These are phyloP conservation scores for Dolomedes plantarius DNA, from an alignment of 2,888 invertebrate genomes.

Conservation along the genomic window DNA sequence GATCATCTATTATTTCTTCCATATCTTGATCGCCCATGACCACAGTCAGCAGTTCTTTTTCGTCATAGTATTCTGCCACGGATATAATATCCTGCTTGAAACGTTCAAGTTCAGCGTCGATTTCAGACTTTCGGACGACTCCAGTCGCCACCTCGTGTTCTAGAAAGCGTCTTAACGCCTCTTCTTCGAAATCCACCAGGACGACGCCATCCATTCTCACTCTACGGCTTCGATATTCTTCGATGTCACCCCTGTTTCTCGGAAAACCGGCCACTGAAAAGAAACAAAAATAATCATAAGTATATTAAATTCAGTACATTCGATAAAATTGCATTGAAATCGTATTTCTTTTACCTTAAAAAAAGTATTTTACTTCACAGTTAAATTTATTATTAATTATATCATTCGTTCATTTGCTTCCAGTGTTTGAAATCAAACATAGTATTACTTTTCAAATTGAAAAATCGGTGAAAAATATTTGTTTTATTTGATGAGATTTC, in stretches of 20 bases:
- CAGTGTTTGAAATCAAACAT: too few species aligned
- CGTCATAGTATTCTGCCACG: constrained; percentile 65
- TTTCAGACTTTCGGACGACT: constrained; percentile 21
- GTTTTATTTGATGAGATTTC: too few species aligned
- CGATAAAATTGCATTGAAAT: too few species aligned
- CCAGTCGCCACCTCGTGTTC: constrained; percentile 41
- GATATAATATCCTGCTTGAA: constrained; percentile 66
- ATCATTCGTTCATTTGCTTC: too few species aligned
- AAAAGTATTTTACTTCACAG: too few species aligned
- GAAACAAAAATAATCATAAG: too few species aligned
- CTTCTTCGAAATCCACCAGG: constrained; percentile 66
- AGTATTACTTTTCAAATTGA: too few species aligned
- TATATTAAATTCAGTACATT: too few species aligned
- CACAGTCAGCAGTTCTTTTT: constrained; percentile 58
- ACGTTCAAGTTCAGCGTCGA: constrained; percentile 51
- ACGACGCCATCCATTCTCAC: constrained; percentile 61
- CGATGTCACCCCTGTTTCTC: constrained; percentile 61
- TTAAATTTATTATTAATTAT: too few species aligned
- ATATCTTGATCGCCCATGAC: constrained; percentile 67
- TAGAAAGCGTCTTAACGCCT: constrained; percentile 45
- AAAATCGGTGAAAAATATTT: too few species aligned
- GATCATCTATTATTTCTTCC: constrained; percentile 61
- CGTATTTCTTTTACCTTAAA: too few species aligned
- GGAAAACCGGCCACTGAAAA: constrained; percentile 68
- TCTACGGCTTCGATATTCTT: constrained; percentile 53